phyloP scores from a whole-genome alignment of 1,140 invertebrate genomes.

The Pogonomyrmex californicus region DNA sequence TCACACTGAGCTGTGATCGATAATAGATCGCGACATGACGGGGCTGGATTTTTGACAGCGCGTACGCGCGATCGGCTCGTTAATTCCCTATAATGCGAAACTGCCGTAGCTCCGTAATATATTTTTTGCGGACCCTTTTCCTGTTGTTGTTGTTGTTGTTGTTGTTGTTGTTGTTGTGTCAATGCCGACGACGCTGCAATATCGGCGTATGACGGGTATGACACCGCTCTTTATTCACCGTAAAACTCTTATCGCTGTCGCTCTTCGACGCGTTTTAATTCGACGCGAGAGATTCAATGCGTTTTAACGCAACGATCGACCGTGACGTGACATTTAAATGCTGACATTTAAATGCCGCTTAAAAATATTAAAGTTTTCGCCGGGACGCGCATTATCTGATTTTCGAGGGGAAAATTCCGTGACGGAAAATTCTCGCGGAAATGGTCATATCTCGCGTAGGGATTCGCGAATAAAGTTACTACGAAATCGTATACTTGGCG shows the following conservation, averaged over 20 bases:
- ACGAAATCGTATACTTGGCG: conserved; percentile 35
- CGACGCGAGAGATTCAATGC: conserved; percentile 40
- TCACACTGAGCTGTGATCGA: conserved; percentile 65
- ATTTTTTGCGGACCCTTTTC: not conserved
- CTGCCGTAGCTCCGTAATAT: not conserved
- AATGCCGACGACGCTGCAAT: conserved; percentile 5
- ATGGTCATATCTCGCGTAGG: conserved; percentile 9
- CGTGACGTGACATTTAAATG: conserved; percentile 53
- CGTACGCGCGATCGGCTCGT: conserved; percentile 24
- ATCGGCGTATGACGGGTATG: conserved; percentile 23
- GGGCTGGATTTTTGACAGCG: conserved; percentile 61
- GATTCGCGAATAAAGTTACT: conserved; percentile 34
- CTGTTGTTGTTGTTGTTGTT: not conserved
- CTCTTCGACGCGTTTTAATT: conserved; percentile 28
- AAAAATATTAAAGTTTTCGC: conserved; percentile 47
- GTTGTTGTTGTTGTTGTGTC: not conserved
- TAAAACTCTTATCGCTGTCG: conserved; percentile 56
- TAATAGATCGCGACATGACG: conserved; percentile 63
- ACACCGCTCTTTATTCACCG: conserved; percentile 50
- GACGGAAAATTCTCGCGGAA: not conserved
- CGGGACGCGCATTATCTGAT: not conserved
- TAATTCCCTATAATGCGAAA: conserved; percentile 33
- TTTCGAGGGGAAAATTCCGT: conserved; percentile 15
- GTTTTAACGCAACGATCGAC: conserved; percentile 31
- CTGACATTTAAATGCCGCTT: conserved; percentile 59